Evolutionary conservation across 2,797 vertebrate species (phyloP), one percentile per base, ranked within the genome.

Genomic region (Australoheros facetus): DNA sequence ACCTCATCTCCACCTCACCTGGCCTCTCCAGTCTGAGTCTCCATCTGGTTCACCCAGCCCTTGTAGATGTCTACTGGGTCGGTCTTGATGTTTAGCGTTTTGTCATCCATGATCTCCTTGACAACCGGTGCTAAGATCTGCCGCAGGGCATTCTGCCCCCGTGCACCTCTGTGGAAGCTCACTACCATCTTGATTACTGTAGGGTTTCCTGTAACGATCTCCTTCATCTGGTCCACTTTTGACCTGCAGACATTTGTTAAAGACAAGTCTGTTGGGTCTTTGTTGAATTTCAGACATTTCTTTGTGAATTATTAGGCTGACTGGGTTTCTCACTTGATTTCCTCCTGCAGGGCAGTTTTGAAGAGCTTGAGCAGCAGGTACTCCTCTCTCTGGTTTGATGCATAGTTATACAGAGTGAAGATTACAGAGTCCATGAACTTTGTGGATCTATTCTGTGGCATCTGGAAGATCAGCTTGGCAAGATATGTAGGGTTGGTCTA

Each of bases 391-490:
- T 99, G 98, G 93, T 99, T 99, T 73, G 98, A 99, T 5, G 98
- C 98, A 1, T 99, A 99, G 94, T 99, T 99, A 82, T 99, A 99
- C 13, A 99, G 93, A 0, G 98, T 99, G 94, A 99, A 99, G 94
- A 99, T 99, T 2, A 99, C 98, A 12, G 98, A 98, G 92, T 99
- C 98, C 98, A 99, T 99, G 92, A 99, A 99, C 89, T 99, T 99
- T 19, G 98, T 99, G 82, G 98, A 99, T 89, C 97, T 99, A 89
- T 99, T 99, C 92, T 99, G 98, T 5, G 98, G 98, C 98, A 99
- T 99, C 95, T 99, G 98, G 93, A 99, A 99, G 90, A 99, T 99
- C 88, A 99, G 95, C 96, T 99, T 99, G 82, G 98, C 98, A 78
- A 99, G 95, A 83, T 99, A 99, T 3, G 97, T 98, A 13, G 98